A percentile compares a stretch with the other conserved stretches of the same genome.
Conservation (phyloP, 2,113 vertebrate genomes). For the Triplophysa dalaica region DNA sequence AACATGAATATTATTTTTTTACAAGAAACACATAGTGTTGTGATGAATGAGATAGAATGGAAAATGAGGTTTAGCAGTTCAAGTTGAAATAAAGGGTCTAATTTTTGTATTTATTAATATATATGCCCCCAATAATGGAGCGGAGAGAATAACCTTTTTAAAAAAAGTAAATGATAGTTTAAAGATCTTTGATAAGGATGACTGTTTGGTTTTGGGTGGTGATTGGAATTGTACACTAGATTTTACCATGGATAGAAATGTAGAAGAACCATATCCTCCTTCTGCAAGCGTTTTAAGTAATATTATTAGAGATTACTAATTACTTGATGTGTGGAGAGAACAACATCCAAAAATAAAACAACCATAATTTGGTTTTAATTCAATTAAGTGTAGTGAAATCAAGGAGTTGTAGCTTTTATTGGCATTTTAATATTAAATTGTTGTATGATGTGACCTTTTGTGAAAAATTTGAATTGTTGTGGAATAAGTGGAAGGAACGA, state of each 20-base stretch:
- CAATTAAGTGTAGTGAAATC: background rate
- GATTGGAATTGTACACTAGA: background rate
- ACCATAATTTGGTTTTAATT: background rate
- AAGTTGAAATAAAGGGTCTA: background rate
- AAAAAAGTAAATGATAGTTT: too few relatives aligned
- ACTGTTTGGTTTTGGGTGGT: background rate
- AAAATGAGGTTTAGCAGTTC: too few relatives aligned
- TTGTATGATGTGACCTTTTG: too few relatives aligned
- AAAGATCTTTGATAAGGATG: background rate
- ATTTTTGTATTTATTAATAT: background rate
- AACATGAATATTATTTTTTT: too few relatives aligned
- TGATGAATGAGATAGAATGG: too few relatives aligned
- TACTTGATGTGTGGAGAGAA: background rate
- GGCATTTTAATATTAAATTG: too few relatives aligned
- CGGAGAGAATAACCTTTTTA: background rate
- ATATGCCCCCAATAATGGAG: background rate
- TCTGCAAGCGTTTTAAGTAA: background rate
- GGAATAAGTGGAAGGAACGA: too few relatives aligned
- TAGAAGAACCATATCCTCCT: background rate
- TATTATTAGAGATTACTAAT: background rate
- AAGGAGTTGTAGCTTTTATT: background rate
- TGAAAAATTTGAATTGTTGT: too few relatives aligned
- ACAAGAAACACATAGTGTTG: too few relatives aligned
- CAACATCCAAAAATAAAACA: background rate
- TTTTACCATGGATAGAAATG: background rate